Conservation (phyloP, 2,888 invertebrate species). For the Cheilosia urbana region DNA sequence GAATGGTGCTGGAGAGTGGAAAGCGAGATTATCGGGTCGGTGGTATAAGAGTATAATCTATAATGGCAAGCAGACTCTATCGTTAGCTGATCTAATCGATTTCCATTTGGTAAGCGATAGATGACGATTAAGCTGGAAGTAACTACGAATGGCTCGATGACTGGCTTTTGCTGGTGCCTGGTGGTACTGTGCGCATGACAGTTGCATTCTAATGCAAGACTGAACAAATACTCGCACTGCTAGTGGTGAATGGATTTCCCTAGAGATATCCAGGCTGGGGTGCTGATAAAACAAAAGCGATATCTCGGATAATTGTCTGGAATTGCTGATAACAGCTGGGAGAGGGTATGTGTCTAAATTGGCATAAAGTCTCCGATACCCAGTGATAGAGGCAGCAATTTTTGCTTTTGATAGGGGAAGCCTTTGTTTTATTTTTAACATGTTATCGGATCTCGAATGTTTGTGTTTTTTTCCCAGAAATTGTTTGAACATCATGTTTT, state of each 20-base stretch:
- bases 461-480: no score
- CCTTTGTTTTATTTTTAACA: no score
- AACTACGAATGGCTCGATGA: constrained; percentile 2
- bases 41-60: no score
- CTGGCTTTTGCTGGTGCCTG: constrained; percentile 12
- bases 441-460: no score
- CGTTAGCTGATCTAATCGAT: constrained; percentile 25
- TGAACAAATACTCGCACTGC: constrained; percentile 1
- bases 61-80: not conserved
- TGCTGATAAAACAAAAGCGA: not conserved
- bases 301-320: not conserved
- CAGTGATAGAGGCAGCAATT: not conserved
- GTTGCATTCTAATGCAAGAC: constrained; percentile 33
- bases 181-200: not conserved
- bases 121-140: constrained; percentile 14
- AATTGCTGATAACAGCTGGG: constrained; percentile 15
- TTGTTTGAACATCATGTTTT: no score
- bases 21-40: constrained; percentile 36
- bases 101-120: constrained; percentile 16
- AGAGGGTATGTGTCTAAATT: not conserved
- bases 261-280: constrained; percentile 22
- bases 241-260: not conserved
- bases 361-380: not conserved
- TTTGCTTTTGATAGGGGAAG: no score
- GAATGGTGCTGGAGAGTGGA: constrained; percentile 27